Conservation (phyloP, 1,140 invertebrate genomes). For the Laupala kohalensis region DNA sequence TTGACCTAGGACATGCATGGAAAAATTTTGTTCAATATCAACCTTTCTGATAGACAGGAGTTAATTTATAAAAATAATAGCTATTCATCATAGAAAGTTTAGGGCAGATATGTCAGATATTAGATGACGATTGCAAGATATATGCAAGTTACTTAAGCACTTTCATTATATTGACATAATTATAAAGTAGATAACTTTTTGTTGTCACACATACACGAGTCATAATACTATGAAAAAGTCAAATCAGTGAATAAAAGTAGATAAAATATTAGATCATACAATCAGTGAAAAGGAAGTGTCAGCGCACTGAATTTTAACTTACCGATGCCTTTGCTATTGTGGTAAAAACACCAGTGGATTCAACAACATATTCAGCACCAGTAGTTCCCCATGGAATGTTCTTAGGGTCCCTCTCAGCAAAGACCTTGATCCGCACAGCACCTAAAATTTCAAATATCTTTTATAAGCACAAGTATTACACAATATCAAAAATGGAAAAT, state of each 20-base stretch:
- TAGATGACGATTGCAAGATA: no score
- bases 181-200: not conserved
- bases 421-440: slow-evolving; percentile 33
- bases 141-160: no score
- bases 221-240: not conserved
- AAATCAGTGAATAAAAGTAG: not conserved
- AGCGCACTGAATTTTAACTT: slow-evolving; percentile 13
- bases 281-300: not conserved
- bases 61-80: no score
- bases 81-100: no score
- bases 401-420: slow-evolving; percentile 36
- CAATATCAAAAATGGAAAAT: no score
- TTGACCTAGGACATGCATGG: no score
- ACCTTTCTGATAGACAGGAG: no score
- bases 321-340: slow-evolving; percentile 44
- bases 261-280: not conserved
- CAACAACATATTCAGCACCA: slow-evolving; percentile 50
- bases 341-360: slow-evolving; percentile 58
- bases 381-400: slow-evolving; percentile 44
- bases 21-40: no score
- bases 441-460: no score
- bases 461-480: no score
- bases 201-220: not conserved
- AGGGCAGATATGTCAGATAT: no score
- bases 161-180: not conserved